Base-by-base conservation (phyloP, 2,113 vertebrate genomes). In the Platichthys flesus region DNA sequence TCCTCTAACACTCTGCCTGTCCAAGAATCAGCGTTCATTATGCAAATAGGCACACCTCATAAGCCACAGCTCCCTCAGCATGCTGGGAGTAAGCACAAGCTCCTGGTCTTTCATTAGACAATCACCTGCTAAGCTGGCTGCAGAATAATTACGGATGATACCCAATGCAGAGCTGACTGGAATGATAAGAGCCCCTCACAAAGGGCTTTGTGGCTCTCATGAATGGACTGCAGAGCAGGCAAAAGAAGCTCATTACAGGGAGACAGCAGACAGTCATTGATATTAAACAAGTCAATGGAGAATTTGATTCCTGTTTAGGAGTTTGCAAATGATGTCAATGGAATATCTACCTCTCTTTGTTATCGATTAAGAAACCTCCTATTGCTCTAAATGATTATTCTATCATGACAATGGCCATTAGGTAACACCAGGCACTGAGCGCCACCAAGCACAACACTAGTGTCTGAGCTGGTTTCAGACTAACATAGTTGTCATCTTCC, bases 81-180 rank as follows among this genome's bases (percentile, higher is more conserved):
- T 51, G 69, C 59, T 66, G 74, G 54, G 59, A 60, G 71, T 70
- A 16, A 87, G 67, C 9, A 14, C 2, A 31, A 63, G 67, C 57
- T 74, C 55, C 57, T 54, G 47, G 71, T 78, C 68, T 76, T 73
- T 87, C 70, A 83, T 88, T 83, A 81, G 73, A 31, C 8, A 3
- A 70, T 81, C 79, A 81, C 74, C 52, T 86, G 82, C 80, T 83
- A n/a, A 75, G 74, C 56, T 74, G 60, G n/a, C 24, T 60, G 63
- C 71, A 71, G 47, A 87, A 84, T 89, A 87, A 91, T 91, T 82
- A 79, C 47, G 16, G 40, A 35, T 56, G 72, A 70, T 77, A 70
- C 79, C 76, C 55, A 23, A n/a, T 49, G 55, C 47, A 7, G 52
- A 47, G 67, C 45, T 21, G 45, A 78, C 63, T 21, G 80, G 28